Evolutionary conservation across 2,888 invertebrate species (phyloP).

Genomic region (Alcis repandata): DNA sequence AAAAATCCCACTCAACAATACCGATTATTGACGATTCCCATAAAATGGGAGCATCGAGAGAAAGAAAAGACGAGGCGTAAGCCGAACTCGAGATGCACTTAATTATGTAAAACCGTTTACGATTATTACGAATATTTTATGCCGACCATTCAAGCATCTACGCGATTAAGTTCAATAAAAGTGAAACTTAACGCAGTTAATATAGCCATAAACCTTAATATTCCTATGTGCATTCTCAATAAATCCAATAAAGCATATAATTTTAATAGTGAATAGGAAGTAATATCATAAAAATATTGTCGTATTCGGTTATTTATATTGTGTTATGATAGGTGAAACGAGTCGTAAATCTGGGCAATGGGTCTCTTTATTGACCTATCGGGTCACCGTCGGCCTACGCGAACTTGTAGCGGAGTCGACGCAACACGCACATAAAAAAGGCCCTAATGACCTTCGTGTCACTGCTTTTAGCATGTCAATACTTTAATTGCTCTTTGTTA

Average conservation of each 20-base stretch:
- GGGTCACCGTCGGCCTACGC: conserved; percentile 39
- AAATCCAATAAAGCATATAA: conserved; percentile 35
- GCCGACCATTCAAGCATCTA: conserved; percentile 27
- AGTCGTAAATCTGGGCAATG: conserved; percentile 43
- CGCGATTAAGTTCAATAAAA: conserved; percentile 41
- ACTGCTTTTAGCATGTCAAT: conserved; percentile 23
- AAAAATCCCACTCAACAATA: conserved; percentile 5
- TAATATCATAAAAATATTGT: conserved; percentile 38
- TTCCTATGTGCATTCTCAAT: conserved; percentile 40
- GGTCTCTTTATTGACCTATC: conserved; percentile 43
- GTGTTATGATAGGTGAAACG: conserved; percentile 43
- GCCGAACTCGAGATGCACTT: conserved; percentile 28
- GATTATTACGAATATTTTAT: conserved; percentile 37
- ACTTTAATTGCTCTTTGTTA: conserved; percentile 19
- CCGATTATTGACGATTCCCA: conserved; percentile 12
- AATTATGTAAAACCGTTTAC: conserved; percentile 38
- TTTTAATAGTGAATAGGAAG: conserved; percentile 31
- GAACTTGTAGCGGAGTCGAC: conserved; percentile 8
- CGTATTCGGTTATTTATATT: conserved; percentile 42
- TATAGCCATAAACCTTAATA: conserved; percentile 43
- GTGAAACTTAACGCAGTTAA: conserved; percentile 48
- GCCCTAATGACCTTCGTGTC: conserved; percentile 20
- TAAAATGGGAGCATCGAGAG: conserved; percentile 12
- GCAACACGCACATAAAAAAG: conserved; percentile 27
- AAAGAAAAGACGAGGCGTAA: conserved; percentile 22